Percentiles rank a stretch among this genome's conserved stretches.
Evolutionary conservation across 2,113 vertebrate species (phyloP).

Genomic region (Chionis minor): DNA sequence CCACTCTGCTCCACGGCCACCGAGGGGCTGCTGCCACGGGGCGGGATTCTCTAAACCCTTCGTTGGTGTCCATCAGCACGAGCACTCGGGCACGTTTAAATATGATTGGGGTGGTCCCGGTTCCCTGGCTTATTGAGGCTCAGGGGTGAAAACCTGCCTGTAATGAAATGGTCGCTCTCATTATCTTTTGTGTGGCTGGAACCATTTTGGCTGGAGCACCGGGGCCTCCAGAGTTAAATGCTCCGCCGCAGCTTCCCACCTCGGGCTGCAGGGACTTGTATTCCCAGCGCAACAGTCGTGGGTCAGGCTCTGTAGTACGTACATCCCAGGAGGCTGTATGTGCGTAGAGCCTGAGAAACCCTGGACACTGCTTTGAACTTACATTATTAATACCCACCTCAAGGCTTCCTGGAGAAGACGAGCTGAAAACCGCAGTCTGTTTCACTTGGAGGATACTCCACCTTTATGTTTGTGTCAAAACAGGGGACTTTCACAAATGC

Average conservation of each 20-base stretch:
- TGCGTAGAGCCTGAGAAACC: not conserved
- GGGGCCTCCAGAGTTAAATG: not conserved
- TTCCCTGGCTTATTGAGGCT: not conserved
- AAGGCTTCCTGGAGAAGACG: not conserved
- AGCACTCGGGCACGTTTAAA: not conserved
- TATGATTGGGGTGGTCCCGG: rapidly evolving
- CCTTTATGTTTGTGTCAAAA: constrained; percentile 10
- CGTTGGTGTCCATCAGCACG: not conserved
- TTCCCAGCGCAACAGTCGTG: not conserved
- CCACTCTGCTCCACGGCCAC: rapidly evolving
- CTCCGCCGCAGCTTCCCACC: not conserved
- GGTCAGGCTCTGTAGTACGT: not conserved
- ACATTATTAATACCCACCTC: constrained; percentile 14
- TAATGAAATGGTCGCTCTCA: rapidly evolving
- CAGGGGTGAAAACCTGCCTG: not conserved
- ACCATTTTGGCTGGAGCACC: not conserved
- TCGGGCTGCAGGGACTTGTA: not conserved
- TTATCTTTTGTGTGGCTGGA: not conserved
- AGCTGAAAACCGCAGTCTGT: not conserved
- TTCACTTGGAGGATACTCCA: not conserved
- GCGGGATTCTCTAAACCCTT: not conserved
- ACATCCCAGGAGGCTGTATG: not conserved
- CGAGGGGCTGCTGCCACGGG: no score
- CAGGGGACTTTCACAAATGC: not conserved
- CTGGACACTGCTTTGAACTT: constrained; percentile 35